These are phyloP conservation scores for Ostrea denselamellosa DNA, from an alignment of 1,140 invertebrate genomes.

Conservation along the genomic window DNA sequence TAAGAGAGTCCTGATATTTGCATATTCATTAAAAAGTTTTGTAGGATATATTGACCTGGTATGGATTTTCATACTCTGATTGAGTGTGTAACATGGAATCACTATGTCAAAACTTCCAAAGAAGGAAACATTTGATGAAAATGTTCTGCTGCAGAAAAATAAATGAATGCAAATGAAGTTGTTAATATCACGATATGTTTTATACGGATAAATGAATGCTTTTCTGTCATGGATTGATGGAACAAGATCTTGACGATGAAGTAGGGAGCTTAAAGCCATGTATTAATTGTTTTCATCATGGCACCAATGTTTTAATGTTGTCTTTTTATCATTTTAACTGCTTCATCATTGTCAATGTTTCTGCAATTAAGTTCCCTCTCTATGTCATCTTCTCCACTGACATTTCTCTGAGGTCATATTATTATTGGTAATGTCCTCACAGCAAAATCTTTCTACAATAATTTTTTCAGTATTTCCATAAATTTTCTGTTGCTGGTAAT, in stretches of 20 bases:
- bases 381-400: background rate
- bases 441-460: background rate
- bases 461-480: background rate
- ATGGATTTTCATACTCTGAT: conserved; percentile 20
- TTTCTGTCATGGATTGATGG: conserved; percentile 17
- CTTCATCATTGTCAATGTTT: conserved; percentile 32
- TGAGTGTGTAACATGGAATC: background rate
- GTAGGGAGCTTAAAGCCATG: background rate
- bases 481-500: background rate
- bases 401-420: background rate
- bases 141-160: background rate
- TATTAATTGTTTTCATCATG: background rate
- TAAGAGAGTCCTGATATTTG: conserved; percentile 5
- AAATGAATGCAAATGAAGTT: background rate
- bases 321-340: conserved; percentile 2
- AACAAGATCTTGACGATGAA: background rate
- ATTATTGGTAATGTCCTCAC: background rate
- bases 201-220: background rate
- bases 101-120: background rate
- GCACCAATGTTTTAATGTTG: background rate
- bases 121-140: background rate
- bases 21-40: conserved; percentile 6
- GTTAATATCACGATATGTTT: background rate
- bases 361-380: conserved; percentile 6
- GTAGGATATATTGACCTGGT: background rate